A percentile compares a stretch with the other conserved stretches of the same genome.
Conservation (phyloP, 2,113 vertebrate species). For the Poeciliopsis occidentalis region DNA sequence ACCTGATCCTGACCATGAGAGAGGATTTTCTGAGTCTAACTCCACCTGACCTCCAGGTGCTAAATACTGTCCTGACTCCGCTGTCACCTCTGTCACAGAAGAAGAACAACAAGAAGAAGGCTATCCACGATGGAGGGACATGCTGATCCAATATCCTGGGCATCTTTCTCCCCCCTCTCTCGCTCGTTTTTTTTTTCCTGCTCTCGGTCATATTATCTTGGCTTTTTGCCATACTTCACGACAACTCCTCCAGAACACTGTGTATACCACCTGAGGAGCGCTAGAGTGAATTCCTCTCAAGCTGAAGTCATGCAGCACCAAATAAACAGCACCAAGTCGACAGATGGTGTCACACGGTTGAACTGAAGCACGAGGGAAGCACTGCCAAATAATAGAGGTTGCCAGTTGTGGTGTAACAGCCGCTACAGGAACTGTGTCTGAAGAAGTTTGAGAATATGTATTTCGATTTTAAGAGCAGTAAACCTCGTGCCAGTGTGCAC, state of each 20-base stretch:
- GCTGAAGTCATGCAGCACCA: conserved; percentile 60
- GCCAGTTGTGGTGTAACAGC: conserved; percentile 40
- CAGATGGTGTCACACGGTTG: conserved; percentile 64
- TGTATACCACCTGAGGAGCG: conserved; percentile 53
- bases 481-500: conserved; percentile 2
- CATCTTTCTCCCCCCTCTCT: conserved; percentile 1
- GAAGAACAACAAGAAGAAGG: conserved; percentile 34
- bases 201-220: conserved; percentile 33
- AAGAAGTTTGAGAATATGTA: neutral
- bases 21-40: conserved; percentile 42
- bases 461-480: conserved; percentile 2
- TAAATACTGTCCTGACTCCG: conserved; percentile 51
- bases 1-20: conserved; percentile 62
- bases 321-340: conserved; percentile 59
- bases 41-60: conserved; percentile 60
- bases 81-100: conserved; percentile 60
- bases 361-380: conserved; percentile 32
- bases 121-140: conserved; percentile 27
- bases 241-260: conserved; percentile 45
- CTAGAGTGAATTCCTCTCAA: conserved; percentile 61
- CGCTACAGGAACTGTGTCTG: neutral
- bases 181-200: neutral
- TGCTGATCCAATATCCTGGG: conserved; percentile 5
- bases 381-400: conserved; percentile 32
- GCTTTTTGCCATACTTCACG: conserved; percentile 39